These are phyloP conservation scores for Chloroceryle amazona DNA, from an alignment of 2,797 vertebrate species.

Conservation along the genomic window DNA sequence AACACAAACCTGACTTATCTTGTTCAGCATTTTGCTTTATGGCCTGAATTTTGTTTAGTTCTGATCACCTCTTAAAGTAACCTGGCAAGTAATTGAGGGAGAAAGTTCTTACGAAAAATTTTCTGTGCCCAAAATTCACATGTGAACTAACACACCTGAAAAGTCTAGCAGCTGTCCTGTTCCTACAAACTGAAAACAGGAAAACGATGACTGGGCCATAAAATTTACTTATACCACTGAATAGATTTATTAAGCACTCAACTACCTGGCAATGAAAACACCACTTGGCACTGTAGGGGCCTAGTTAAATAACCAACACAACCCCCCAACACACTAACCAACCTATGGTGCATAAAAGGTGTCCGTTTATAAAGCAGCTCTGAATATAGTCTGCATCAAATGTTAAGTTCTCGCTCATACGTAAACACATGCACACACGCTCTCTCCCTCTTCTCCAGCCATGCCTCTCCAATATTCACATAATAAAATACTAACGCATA, in stretches of 20 bases:
- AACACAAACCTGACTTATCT: not conserved
- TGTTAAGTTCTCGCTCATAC: not conserved
- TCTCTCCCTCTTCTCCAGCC: not conserved
- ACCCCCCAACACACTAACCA: not conserved
- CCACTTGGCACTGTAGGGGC: not conserved
- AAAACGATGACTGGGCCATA: slow-evolving; percentile 32
- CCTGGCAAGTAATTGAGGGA: not conserved
- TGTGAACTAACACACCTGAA: not conserved
- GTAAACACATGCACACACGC: not conserved
- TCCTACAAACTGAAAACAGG: slow-evolving; percentile 46
- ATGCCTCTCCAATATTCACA: not conserved
- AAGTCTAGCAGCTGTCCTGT: slow-evolving; percentile 21
- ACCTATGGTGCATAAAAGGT: not conserved
- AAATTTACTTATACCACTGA: slow-evolving; percentile 35
- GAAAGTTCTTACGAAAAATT: not conserved
- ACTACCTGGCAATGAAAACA: slow-evolving; percentile 48
- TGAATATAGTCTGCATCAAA: not conserved
- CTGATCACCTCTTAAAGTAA: not conserved
- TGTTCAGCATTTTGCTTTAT: not conserved
- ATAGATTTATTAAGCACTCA: slow-evolving; percentile 56
- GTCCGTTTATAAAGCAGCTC: not conserved
- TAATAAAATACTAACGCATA: not conserved
- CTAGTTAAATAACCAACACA: not conserved
- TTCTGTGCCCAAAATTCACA: not conserved
- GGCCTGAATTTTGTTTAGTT: not conserved